These are phyloP conservation scores for Heliconius himera DNA, from an alignment of 1,140 invertebrate genomes.

Conservation along the genomic window DNA sequence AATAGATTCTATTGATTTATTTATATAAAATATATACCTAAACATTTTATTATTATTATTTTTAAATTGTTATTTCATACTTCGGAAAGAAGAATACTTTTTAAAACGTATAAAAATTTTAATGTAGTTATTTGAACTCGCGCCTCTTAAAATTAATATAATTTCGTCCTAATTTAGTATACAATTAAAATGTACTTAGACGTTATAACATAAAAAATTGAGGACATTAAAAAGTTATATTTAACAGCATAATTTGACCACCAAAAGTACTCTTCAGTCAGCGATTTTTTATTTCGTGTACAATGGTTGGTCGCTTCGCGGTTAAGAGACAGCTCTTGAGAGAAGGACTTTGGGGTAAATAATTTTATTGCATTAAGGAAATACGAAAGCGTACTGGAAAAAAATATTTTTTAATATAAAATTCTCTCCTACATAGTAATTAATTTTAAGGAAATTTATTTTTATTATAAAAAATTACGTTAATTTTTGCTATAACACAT, in stretches of 20 bases:
- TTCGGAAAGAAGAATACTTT: too few species aligned
- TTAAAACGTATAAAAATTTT: too few species aligned
- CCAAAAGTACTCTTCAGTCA: background rate
- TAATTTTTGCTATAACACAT: too few species aligned
- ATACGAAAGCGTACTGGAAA: background rate
- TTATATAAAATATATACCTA: too few species aligned
- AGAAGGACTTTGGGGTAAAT: background rate
- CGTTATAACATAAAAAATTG: background rate
- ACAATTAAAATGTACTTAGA: background rate
- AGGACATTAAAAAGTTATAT: background rate
- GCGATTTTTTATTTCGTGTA: slow-evolving; percentile 4
- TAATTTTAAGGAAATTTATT: background rate
- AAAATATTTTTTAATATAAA: background rate
- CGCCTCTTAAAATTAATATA: too few species aligned
- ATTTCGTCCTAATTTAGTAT: too few species aligned
- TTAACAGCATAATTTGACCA: slow-evolving; percentile 11
- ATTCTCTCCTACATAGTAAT: background rate
- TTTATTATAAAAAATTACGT: too few species aligned
- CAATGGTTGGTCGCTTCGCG: background rate
- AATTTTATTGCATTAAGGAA: background rate
- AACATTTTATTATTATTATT: too few species aligned
- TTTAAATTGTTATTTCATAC: too few species aligned
- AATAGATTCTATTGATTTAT: too few species aligned
- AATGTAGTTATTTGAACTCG: too few species aligned
- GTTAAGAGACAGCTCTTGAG: slow-evolving; percentile 6